Evolutionary conservation across 2,888 invertebrate species (phyloP), one percentile per base, ranked within the genome.

Genomic region (Tyria jacobaeae): DNA sequence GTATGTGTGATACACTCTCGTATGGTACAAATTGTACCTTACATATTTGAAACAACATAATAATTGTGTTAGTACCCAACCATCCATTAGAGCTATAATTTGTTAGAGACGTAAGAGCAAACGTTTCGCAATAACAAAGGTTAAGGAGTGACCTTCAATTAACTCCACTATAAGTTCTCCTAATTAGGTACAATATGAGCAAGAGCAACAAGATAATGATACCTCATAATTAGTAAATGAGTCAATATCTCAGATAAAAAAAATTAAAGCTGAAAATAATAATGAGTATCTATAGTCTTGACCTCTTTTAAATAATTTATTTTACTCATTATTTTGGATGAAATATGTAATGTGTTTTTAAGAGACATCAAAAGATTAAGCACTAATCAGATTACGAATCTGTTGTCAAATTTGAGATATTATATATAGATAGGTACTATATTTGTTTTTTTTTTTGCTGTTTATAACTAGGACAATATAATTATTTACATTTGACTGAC

Each of bases 131-230:
- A 53, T 49, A 41, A 34, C 47, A 41, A 56, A 57, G 25, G 48
- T 48, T 50, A 53, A 57, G 47, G 57, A n/a, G 35, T 35, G 39
- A 27, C 21, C 39, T 59, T 60, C 44, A 58, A 47, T 51, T 39
- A 54, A 37, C 37, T 57, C 5, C 27, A 54, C 31, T 55, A 55
- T 14, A 41, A 34, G 41, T 39, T 25, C 27, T 17, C 34, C 34
- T 41, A 37, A 60, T 53, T 47, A 37, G 47, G 12, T 27, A 49
- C 47, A 49, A 49, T 35, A 27, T 9, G 17, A 37, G 35, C 27
- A 54, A 4, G 25, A 39, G 25, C 17, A 37, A 27, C 49, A 57
- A 57, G 25, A 25, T 24, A 37, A 48, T 57, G 34, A 57, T 34
- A 49, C 34, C 49, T 21, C 25, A 31, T 39, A 49, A 49, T 25